Conservation (phyloP, 2,113 vertebrate species). For the Mungos mungo region DNA sequence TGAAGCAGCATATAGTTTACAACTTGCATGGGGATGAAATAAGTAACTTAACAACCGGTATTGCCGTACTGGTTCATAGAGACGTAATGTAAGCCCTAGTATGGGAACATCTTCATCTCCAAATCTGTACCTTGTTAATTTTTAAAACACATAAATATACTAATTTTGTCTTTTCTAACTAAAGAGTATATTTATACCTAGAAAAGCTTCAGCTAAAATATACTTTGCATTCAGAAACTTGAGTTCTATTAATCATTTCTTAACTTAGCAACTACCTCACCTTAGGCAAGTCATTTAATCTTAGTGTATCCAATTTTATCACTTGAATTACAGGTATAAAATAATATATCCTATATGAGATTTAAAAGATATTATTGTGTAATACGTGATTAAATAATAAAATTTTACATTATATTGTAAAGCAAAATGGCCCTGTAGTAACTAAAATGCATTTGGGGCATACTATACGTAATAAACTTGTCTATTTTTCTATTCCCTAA, state of each 20-base stretch:
- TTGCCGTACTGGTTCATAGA: too few species aligned
- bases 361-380: not conserved
- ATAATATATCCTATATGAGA: not conserved
- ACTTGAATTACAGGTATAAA: not conserved
- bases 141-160: not conserved
- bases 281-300: not conserved
- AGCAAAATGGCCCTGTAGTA: not conserved
- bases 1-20: not conserved
- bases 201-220: not conserved
- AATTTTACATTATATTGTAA: not conserved
- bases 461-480: not conserved
- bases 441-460: not conserved
- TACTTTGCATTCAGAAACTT: not conserved
- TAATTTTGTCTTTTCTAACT: not conserved
- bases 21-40: not conserved
- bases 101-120: not conserved
- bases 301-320: not conserved
- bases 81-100: not conserved
- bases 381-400: not conserved
- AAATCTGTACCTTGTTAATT: not conserved
- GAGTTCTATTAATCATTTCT: not conserved
- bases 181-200: not conserved
- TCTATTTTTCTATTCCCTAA: not conserved
- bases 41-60: not conserved
- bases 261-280: not conserved